Evolutionary conservation across 2,888 invertebrate genomes (phyloP).

Genomic region (Drosophila pseudotakahashii): DNA sequence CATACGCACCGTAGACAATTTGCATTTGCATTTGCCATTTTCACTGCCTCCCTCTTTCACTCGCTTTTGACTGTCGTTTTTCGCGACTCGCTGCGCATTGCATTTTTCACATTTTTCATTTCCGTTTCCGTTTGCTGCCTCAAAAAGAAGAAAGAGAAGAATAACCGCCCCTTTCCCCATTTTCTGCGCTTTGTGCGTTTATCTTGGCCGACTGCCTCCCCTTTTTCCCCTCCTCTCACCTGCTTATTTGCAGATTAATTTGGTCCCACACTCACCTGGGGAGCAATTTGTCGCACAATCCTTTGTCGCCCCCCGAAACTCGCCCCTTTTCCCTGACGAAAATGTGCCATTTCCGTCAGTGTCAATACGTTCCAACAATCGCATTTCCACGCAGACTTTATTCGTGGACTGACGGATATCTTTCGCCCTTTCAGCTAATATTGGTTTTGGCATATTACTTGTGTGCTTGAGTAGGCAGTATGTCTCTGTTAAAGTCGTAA

Average conservation of each 20-base stretch:
- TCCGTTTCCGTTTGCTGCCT: constrained; percentile 67
- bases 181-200: constrained; percentile 55
- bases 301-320: constrained; percentile 81
- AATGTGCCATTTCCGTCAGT: constrained; percentile 87
- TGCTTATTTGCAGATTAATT: constrained; percentile 81
- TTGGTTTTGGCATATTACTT: constrained; percentile 3
- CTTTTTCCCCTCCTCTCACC: background rate
- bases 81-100: constrained; percentile 54
- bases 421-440: constrained; percentile 57
- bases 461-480: background rate
- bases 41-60: constrained; percentile 27
- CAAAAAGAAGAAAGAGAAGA: constrained; percentile 26
- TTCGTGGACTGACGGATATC: constrained; percentile 67
- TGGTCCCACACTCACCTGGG: constrained; percentile 82
- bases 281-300: constrained; percentile 80
- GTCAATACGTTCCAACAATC: constrained; percentile 87
- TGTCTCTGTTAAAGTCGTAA: background rate
- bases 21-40: constrained; percentile 63
- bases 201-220: constrained; percentile 35
- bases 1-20: constrained; percentile 55
- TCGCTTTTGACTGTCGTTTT: constrained; percentile 42
- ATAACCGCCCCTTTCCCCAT: background rate
- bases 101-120: constrained; percentile 74
- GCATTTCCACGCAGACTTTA: constrained; percentile 84
- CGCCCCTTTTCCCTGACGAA: constrained; percentile 85